Percentiles rank a stretch among this genome's conserved stretches.
Conservation (phyloP, 2,113 vertebrate genomes). For the Microcebus lehilahytsara region DNA sequence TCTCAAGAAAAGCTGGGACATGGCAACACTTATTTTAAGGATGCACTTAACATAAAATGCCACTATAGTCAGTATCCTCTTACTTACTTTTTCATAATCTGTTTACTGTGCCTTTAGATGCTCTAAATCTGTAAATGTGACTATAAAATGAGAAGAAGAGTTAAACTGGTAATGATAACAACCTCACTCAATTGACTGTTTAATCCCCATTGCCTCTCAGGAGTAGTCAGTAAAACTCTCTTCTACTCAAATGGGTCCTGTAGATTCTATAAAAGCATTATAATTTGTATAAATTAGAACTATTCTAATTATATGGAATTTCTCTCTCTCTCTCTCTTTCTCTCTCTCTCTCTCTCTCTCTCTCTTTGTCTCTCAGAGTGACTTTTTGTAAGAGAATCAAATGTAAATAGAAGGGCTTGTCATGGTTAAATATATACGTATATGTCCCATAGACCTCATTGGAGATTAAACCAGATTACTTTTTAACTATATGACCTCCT, state of each 20-base stretch:
- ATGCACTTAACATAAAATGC: conserved; percentile 56
- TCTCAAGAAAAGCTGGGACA: conserved; percentile 34
- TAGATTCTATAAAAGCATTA: not conserved
- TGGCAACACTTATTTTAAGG: conserved; percentile 51
- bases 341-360: not conserved
- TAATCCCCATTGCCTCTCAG: not conserved
- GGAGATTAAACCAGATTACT: not conserved
- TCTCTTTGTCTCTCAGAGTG: not conserved
- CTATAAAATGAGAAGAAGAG: conserved; percentile 46
- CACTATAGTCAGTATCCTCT: conserved; percentile 1
- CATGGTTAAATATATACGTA: not conserved
- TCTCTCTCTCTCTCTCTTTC: not conserved
- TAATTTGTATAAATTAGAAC: not conserved
- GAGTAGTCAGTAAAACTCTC: not conserved
- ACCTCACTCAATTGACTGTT: conserved; percentile 2
- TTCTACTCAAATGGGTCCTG: not conserved
- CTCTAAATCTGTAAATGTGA: conserved; percentile 36
- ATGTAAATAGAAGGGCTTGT: not conserved
- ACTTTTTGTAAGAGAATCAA: not conserved
- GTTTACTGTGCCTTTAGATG: conserved; percentile 8
- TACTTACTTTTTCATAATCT: conserved; percentile 53
- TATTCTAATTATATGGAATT: not conserved
- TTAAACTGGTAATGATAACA: conserved; percentile 26
- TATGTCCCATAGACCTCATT: not conserved
- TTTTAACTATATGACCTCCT: not conserved